A percentile compares a stretch with the other conserved stretches of the same genome.
These are phyloP conservation scores for Papilio helenus DNA, from an alignment of 1,140 invertebrate species.

Conservation along the genomic window DNA sequence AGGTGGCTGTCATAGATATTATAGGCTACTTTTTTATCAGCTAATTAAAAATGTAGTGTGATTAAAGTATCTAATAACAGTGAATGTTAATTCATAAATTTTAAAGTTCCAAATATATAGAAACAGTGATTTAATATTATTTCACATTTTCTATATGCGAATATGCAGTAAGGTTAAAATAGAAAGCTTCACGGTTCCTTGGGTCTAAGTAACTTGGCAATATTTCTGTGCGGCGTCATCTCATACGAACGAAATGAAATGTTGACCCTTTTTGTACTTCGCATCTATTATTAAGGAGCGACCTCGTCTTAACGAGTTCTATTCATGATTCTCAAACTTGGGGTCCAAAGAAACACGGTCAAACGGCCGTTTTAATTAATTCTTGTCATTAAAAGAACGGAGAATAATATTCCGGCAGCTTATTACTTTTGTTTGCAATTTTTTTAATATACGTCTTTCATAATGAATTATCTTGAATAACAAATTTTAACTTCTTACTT, in stretches of 20 bases:
- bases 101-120: neutral
- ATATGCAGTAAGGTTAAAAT: neutral
- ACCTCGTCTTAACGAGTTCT: conserved; percentile 62
- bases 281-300: conserved; percentile 58
- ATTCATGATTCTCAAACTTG: conserved; percentile 58
- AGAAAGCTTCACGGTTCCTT: conserved; percentile 28
- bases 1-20: too few relatives aligned
- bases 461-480: conserved; percentile 10
- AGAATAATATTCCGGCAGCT: conserved; percentile 11
- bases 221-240: conserved; percentile 53
- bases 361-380: conserved; percentile 38
- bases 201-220: conserved; percentile 45
- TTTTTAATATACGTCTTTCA: neutral
- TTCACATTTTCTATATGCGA: neutral
- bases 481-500: conserved; percentile 4
- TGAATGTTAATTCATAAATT: neutral
- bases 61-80: too few relatives aligned
- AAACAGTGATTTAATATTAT: neutral
- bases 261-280: conserved; percentile 60
- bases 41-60: too few relatives aligned
- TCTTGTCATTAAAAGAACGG: conserved; percentile 31
- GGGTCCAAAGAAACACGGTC: conserved; percentile 56
- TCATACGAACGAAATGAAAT: conserved; percentile 54
- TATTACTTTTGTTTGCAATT: conserved; percentile 13
- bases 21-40: too few relatives aligned